phyloP scores from a whole-genome alignment of 2,888 invertebrate genomes.

The Drosophila neutralis region DNA sequence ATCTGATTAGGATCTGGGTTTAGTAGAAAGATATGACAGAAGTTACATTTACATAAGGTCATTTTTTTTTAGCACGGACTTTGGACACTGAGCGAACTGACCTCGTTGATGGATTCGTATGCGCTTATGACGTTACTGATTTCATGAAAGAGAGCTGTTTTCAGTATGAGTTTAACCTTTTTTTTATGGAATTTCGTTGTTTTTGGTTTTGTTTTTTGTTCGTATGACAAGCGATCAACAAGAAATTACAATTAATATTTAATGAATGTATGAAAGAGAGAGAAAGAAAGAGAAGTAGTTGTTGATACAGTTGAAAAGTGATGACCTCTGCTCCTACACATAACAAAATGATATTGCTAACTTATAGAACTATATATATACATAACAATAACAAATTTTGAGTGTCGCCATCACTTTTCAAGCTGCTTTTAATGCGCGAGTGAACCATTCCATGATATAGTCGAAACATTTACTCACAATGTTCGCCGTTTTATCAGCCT shows the following conservation, averaged over 20 bases:
- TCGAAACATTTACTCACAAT: slow-evolving; percentile 86
- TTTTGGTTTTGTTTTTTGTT: slow-evolving; percentile 32
- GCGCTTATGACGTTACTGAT: slow-evolving; percentile 78
- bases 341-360: background rate
- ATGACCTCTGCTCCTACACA: slow-evolving; percentile 31
- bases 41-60: slow-evolving; percentile 37
- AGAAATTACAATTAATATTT: slow-evolving; percentile 52
- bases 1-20: slow-evolving; percentile 17
- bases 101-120: slow-evolving; percentile 75
- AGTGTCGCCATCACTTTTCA: slow-evolving; percentile 71
- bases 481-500: slow-evolving; percentile 87
- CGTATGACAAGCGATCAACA: slow-evolving; percentile 58
- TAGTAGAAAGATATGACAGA: slow-evolving; percentile 28
- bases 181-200: slow-evolving; percentile 48
- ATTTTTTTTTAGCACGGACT: slow-evolving; percentile 20
- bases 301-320: slow-evolving; percentile 63
- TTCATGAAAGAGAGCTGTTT: slow-evolving; percentile 81
- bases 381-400: background rate
- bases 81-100: slow-evolving; percentile 74
- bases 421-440: slow-evolving; percentile 39
- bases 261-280: slow-evolving; percentile 47
- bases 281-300: slow-evolving; percentile 25
- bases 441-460: slow-evolving; percentile 57
- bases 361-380: background rate
- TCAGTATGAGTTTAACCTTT: slow-evolving; percentile 82